Evolutionary conservation across 2,797 vertebrate species (phyloP), one percentile per base, ranked within the genome.

Genomic region (Myripristis jacobus): DNA sequence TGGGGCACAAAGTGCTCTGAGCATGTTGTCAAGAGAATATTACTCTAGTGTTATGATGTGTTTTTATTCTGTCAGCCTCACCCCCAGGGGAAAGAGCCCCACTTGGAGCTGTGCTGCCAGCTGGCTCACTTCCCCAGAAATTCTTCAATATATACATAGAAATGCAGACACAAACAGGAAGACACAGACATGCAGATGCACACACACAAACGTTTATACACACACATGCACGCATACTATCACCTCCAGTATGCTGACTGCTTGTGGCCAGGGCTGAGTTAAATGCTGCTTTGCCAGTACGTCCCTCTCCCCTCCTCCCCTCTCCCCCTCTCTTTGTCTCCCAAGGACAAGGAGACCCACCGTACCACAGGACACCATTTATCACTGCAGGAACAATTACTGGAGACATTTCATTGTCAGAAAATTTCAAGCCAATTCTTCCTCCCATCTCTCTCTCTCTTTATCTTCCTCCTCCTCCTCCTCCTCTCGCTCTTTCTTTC

Each of bases 381-480:
- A 93, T 93, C 93, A 93, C 90, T 3, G 64, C 88, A 79, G 87
- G 88, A 91, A 91, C 92, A 93, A 93, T 93, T 94, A 94, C 91
- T 79, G 84, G 86, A 90, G 90, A 91, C 88, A 34, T 92, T 92
- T 91, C 91, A 89, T 92, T 93, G 93, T 92, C 91, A 90, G 88
- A 92, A 90, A 88, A 88, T 89, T 89, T 89, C 87, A 85, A 86
- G 83, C 83, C 88, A 89, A 78, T 91, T 88, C 88, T 81, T 80
- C 53, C 81, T 31, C 48, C 71, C 64, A 48, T n/a, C n/a, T 87
- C 87, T 81, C 77, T 75, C 75, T 59, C 72, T 83, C 82, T 87
- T 88, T 85, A 85, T 88, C 88, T 84, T n/a, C n/a, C n/a, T n/a
- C n/a, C n/a, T n/a, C n/a, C n/a, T 65, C 57, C 57, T 27, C 52